Conservation (phyloP, 2,888 invertebrate genomes). For the Oxystoma pomonae region DNA sequence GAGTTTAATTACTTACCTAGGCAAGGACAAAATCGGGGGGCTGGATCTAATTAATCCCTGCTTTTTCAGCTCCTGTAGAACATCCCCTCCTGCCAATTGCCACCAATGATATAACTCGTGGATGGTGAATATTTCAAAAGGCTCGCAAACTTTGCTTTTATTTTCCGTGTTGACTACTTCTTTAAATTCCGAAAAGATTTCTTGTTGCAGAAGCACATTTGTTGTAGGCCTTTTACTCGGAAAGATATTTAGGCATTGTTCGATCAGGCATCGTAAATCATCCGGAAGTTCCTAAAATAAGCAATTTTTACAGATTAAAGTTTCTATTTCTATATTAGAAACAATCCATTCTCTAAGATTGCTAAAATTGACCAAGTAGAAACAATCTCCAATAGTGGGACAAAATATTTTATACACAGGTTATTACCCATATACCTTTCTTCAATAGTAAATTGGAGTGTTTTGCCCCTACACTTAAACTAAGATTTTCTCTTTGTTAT, state of each 20-base stretch:
- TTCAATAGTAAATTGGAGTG: no score
- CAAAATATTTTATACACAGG: no score
- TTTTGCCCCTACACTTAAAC: no score
- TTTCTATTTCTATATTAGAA: no score
- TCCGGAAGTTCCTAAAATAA: slow-evolving; percentile 56
- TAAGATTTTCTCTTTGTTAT: no score
- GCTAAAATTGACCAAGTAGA: no score
- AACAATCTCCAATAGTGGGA: no score
- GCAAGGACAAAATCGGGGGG: slow-evolving; percentile 75
- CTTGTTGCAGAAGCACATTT: slow-evolving; percentile 54
- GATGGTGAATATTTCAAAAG: slow-evolving; percentile 51
- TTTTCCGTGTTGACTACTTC: slow-evolving; percentile 28
- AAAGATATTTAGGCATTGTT: slow-evolving; percentile 66
- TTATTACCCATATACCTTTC: no score
- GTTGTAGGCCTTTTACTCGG: slow-evolving; percentile 61
- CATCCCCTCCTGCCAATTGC: slow-evolving; percentile 94
- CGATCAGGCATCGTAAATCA: slow-evolving; percentile 59
- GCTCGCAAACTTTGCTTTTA: slow-evolving; percentile 39
- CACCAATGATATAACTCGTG: slow-evolving; percentile 91
- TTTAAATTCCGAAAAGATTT: slow-evolving; percentile 50
- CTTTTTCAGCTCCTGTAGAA: slow-evolving; percentile 83
- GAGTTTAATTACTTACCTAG: slow-evolving; percentile 53
- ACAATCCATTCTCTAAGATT: no score
- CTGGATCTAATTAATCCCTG: slow-evolving; percentile 86
- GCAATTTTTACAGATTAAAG: no score